Evolutionary conservation across 2,113 vertebrate genomes (phyloP), one percentile per base, ranked within the genome.

Genomic region (Lepidothrix coronata): DNA sequence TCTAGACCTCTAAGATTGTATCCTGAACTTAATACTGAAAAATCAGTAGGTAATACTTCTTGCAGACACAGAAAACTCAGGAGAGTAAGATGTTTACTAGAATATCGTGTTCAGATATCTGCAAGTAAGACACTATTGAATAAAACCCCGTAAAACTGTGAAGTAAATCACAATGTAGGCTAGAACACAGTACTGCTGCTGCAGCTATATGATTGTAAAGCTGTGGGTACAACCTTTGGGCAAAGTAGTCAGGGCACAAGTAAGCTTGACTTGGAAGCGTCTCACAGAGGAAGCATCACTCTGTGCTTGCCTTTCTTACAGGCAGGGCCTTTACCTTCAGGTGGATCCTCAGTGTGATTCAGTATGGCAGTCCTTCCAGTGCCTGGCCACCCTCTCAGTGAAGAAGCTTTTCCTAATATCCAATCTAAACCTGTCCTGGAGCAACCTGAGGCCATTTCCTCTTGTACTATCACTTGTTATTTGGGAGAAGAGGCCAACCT

Each of bases 81-180:
- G 39, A 22, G 14, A 62, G 14, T 6, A 44, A 54, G 14, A n/a
- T 4, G 5, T 51, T 79, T 21, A 52, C 41, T 52, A 35, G 27
- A 83, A 3, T 8, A 77, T 10, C 31, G 1, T 0, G 0, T 57
- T 52, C 43, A 7, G 6, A 17, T 51, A 49, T 9, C n/a, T 35
- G 3, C 30, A 63, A 83, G 31, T 3, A 58, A 76, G 68, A 51
- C 24, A 41, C 6, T 28, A 8, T 39, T 52, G 25, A 39, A 68
- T 58, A 62, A 28, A 27, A 31, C 22, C 3, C 11, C 37, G 14
- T 27, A 51, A 41, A 79, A 44, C 3, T 22, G 52, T 30, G 14
- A 24, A 10, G 9, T 8, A 83, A 91, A 52, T 23, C 2, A 2
- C 19, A 65, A 12, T 1, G 0, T 2, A 25, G 54, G 7, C 10